Percentiles rank a stretch among this genome's conserved stretches.
Evolutionary conservation across 2,113 vertebrate genomes (phyloP).

Genomic region (Craseonycteris thonglongyai): DNA sequence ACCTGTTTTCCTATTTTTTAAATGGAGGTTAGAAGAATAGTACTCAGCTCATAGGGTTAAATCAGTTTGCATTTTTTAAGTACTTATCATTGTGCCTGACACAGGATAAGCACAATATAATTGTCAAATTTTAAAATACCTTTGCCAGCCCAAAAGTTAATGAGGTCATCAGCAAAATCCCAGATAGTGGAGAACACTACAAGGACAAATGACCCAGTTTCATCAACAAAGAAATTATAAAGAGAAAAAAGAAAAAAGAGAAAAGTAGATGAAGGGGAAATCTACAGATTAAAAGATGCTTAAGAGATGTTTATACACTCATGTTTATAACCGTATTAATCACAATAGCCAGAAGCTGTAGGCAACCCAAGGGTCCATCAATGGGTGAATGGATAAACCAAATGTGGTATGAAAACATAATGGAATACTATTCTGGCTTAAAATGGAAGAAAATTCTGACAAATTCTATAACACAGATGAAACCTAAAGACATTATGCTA

Average conservation of each 20-base stretch:
- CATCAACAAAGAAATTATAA: slow-evolving; percentile 44
- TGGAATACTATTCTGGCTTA: not conserved
- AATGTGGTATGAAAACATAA: not conserved
- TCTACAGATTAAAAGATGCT: not conserved
- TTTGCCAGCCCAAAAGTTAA: slow-evolving; percentile 51
- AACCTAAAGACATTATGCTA: not conserved
- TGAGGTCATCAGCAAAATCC: slow-evolving; percentile 62
- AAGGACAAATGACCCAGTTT: slow-evolving; percentile 62
- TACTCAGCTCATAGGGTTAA: not conserved
- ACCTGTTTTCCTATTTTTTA: not conserved
- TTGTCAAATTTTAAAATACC: slow-evolving; percentile 45
- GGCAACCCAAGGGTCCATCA: not conserved
- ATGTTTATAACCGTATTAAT: not conserved
- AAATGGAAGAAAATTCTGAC: slow-evolving; percentile 1
- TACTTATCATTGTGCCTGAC: not conserved
- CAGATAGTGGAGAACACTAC: slow-evolving; percentile 17
- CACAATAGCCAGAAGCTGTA: not conserved
- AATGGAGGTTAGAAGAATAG: not conserved
- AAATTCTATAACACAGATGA: not conserved
- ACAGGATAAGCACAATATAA: slow-evolving; percentile 9
- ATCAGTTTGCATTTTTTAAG: not conserved
- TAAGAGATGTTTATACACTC: not conserved
- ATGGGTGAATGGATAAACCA: not conserved
- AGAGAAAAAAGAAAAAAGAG: not conserved
- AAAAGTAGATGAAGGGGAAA: not conserved